These are phyloP conservation scores for Terrapene triunguis DNA, from an alignment of 2,113 vertebrate genomes.

Conservation along the genomic window DNA sequence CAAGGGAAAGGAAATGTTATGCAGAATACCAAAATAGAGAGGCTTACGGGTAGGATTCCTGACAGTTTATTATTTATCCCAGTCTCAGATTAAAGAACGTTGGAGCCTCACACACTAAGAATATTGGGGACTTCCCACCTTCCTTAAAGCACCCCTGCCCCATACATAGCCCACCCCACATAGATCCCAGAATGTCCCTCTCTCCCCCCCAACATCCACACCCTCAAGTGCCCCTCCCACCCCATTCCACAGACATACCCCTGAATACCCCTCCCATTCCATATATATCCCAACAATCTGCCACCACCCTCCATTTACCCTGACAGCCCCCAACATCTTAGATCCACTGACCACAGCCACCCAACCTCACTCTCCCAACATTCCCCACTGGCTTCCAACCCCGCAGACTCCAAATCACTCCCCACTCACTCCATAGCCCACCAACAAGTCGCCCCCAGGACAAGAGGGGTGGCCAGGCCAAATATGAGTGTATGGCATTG, in stretches of 20 bases:
- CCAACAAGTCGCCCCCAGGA: neutral
- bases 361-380: neutral
- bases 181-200: too few relatives aligned
- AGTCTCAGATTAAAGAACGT: too few relatives aligned
- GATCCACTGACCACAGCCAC: too few relatives aligned
- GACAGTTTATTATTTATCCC: neutral
- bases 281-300: neutral
- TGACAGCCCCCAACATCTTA: neutral
- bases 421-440: neutral
- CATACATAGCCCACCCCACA: too few relatives aligned
- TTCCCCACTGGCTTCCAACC: neutral
- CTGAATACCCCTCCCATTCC: neutral
- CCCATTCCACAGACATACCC: too few relatives aligned
- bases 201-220: too few relatives aligned
- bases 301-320: neutral
- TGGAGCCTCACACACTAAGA: too few relatives aligned
- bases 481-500: too few relatives aligned
- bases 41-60: neutral
- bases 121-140: too few relatives aligned
- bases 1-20: slow-evolving; percentile 50
- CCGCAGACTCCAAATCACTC: neutral
- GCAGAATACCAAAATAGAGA: slow-evolving; percentile 61
- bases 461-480: too few relatives aligned
- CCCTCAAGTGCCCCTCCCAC: too few relatives aligned
- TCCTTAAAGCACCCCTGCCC: too few relatives aligned